phyloP scores from a whole-genome alignment of 2,113 vertebrate genomes.

The Pelobates fuscus region DNA sequence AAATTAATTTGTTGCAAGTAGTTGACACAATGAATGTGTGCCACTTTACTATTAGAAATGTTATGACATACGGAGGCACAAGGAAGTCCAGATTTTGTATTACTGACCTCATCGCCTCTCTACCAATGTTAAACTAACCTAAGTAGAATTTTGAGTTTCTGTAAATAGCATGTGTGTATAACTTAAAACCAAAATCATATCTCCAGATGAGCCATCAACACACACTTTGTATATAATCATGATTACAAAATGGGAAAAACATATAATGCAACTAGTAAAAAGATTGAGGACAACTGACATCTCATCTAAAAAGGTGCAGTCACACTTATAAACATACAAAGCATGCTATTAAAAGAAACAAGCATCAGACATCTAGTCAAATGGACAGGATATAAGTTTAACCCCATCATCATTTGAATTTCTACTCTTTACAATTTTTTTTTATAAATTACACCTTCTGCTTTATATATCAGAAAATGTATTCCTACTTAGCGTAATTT shows the following conservation, averaged over 20 bases:
- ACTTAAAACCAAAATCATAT: too few species aligned
- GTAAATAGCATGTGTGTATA: not conserved
- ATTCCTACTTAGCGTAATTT: too few species aligned
- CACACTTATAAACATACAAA: slow-evolving; percentile 24
- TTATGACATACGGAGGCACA: not conserved
- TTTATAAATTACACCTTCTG: too few species aligned
- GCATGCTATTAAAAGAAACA: not conserved
- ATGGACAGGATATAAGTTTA: not conserved
- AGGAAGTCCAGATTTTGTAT: not conserved
- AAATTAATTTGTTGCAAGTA: not conserved
- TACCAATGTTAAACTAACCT: too few species aligned
- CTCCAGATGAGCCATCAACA: too few species aligned
- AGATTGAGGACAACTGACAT: slow-evolving; percentile 21
- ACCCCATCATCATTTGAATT: too few species aligned
- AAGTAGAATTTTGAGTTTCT: not conserved
- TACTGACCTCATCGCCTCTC: too few species aligned
- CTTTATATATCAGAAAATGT: too few species aligned
- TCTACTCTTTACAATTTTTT: too few species aligned
- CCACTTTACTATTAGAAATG: not conserved
- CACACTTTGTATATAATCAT: too few species aligned
- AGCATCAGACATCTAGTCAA: not conserved
- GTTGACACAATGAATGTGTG: not conserved
- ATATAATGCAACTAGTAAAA: not conserved
- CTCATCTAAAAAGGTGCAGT: slow-evolving; percentile 22
- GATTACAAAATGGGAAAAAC: not conserved